Percentiles rank a stretch among this genome's conserved stretches.
These are phyloP conservation scores for Euzetes globulus DNA, from an alignment of 2,888 invertebrate genomes.

Conservation along the genomic window DNA sequence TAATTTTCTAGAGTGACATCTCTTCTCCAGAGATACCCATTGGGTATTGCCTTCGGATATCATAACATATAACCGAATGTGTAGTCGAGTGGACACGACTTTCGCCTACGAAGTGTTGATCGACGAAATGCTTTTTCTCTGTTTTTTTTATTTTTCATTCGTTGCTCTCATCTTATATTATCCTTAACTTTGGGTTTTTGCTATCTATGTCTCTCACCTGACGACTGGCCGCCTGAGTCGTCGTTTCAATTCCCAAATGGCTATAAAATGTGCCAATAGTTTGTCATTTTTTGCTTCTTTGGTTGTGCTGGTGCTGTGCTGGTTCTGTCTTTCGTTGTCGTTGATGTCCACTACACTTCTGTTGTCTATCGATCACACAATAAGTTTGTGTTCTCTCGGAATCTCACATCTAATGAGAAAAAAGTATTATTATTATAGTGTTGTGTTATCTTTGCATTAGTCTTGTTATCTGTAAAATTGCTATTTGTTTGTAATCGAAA, in stretches of 20 bases:
- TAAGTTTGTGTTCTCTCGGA: not conserved
- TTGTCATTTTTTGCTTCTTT: constrained; percentile 14
- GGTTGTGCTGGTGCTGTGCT: not conserved
- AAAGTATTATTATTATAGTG: constrained; percentile 19
- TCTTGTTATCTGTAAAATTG: constrained; percentile 8
- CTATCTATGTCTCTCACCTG: constrained; percentile 3
- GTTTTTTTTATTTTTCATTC: not conserved
- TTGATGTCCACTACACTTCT: constrained; percentile 1
- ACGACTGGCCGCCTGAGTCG: constrained; percentile 2
- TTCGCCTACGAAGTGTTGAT: not conserved
- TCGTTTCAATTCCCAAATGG: constrained; percentile 5
- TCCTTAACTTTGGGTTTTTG: not conserved
- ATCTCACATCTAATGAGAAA: constrained; percentile 12
- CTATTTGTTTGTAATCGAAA: constrained; percentile 11
- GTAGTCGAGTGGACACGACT: constrained; percentile 1
- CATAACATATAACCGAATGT: constrained; percentile 5
- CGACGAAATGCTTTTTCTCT: constrained; percentile 16
- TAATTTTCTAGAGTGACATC: constrained; percentile 27
- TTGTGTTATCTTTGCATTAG: constrained; percentile 9
- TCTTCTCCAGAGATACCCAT: constrained; percentile 22
- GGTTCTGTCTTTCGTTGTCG: not conserved
- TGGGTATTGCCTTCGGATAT: constrained; percentile 6
- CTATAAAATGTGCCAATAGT: constrained; percentile 23
- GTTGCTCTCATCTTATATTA: constrained; percentile 7
- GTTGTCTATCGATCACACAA: constrained; percentile 10